Evolutionary conservation across 1,140 invertebrate genomes (phyloP).

Genomic region (Nebria ingens): DNA sequence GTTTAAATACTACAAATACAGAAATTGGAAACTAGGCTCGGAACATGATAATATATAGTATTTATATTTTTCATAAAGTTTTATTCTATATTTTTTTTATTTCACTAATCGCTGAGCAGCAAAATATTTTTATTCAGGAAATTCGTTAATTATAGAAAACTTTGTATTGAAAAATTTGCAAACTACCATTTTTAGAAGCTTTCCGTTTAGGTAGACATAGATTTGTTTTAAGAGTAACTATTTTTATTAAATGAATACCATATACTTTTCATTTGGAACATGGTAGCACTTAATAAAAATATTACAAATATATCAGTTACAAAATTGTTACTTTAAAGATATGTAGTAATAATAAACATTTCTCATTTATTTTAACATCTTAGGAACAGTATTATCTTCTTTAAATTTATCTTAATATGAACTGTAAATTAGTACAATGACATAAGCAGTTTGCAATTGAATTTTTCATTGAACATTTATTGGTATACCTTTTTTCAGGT

Average conservation of each 20-base stretch:
- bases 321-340: background rate
- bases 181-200: background rate
- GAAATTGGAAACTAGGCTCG: constrained; percentile 2
- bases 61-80: background rate
- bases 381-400: constrained; percentile 3
- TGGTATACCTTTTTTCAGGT: background rate
- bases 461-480: no score
- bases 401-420: background rate
- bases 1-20: background rate
- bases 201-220: background rate
- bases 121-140: background rate
- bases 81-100: background rate
- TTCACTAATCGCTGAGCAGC: background rate
- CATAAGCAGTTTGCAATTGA: constrained; percentile 2
- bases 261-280: background rate
- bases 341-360: constrained; percentile 5
- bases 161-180: background rate
- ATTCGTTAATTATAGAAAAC: background rate
- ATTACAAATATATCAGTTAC: background rate
- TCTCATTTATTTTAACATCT: constrained; percentile 1
- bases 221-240: background rate
- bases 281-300: background rate
- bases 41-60: background rate
- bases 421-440: constrained; percentile 7
- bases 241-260: background rate